phyloP scores from a whole-genome alignment of 2,113 vertebrate genomes.

The Garra rufa region DNA sequence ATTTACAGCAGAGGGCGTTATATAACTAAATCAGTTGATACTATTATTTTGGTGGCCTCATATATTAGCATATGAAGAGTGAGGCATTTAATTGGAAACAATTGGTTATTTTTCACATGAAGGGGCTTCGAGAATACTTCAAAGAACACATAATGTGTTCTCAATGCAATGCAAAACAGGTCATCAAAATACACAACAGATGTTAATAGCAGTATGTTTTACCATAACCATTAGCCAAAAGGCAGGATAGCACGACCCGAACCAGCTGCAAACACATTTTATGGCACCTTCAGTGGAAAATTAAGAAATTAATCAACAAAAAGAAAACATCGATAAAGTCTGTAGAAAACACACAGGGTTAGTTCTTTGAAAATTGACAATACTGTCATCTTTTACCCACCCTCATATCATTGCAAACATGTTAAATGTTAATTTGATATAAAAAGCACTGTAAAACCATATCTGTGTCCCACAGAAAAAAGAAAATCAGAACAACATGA shows the following conservation, averaged over 20 bases:
- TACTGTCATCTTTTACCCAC: not conserved
- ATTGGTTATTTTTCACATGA: slow-evolving; percentile 20
- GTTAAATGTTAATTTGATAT: not conserved
- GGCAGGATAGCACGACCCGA: not conserved
- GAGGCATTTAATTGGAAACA: slow-evolving; percentile 28
- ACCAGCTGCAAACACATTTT: not conserved
- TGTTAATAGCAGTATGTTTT: not conserved
- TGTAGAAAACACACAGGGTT: slow-evolving; percentile 17
- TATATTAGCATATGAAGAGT: slow-evolving; percentile 49
- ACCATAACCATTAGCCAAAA: not conserved
- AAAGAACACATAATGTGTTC: slow-evolving; percentile 9
- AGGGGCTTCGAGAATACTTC: slow-evolving; percentile 25
- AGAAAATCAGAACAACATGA: not conserved
- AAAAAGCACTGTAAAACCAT: not conserved
- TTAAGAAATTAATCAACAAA: not conserved
- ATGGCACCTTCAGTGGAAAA: not conserved
- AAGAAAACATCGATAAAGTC: not conserved
- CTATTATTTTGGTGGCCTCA: not conserved
- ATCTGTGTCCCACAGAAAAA: not conserved
- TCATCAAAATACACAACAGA: not conserved
- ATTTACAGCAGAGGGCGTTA: not conserved
- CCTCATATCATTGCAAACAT: not conserved
- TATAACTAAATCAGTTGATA: not conserved
- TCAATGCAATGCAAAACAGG: slow-evolving; percentile 12
- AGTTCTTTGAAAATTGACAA: not conserved